Evolutionary conservation across 2,113 vertebrate genomes (phyloP).

Genomic region (Trichechus manatus): DNA sequence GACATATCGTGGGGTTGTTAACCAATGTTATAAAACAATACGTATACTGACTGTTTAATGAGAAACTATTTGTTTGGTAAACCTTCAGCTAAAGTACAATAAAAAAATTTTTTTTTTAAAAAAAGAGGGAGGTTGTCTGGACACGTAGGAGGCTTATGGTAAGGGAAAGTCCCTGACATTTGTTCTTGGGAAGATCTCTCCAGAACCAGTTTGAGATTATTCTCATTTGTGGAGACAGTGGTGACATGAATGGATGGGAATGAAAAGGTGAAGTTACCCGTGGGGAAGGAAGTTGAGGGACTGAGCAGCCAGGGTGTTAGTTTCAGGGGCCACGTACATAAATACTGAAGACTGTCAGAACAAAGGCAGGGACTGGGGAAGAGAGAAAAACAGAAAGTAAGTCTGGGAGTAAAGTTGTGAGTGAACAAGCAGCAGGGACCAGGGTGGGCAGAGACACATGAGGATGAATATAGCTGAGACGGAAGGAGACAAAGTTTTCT

Average conservation of each 20-base stretch:
- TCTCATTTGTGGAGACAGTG: neutral
- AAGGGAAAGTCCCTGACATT: neutral
- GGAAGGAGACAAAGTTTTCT: neutral
- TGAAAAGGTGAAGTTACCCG: neutral
- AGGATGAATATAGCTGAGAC: neutral
- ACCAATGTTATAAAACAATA: too few species aligned
- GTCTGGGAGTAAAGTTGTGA: neutral
- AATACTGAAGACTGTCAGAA: neutral
- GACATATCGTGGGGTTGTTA: too few species aligned
- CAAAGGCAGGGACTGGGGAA: too few species aligned
- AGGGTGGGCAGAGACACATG: neutral
- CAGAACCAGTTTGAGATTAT: neutral
- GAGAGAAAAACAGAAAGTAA: neutral
- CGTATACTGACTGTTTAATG: too few species aligned
- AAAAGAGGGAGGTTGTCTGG: neutral
- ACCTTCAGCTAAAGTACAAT: too few species aligned
- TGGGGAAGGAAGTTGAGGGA: neutral
- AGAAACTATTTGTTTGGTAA: too few species aligned
- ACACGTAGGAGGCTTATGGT: neutral
- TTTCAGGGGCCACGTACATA: fast-evolving
- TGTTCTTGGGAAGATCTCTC: neutral
- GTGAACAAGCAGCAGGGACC: neutral
- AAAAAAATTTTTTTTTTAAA: too few species aligned
- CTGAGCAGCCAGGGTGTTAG: neutral
- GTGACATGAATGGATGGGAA: neutral